Evolutionary conservation across 2,797 vertebrate genomes (phyloP), one percentile per base, ranked within the genome.

Genomic region (Anniella stebbinsi): DNA sequence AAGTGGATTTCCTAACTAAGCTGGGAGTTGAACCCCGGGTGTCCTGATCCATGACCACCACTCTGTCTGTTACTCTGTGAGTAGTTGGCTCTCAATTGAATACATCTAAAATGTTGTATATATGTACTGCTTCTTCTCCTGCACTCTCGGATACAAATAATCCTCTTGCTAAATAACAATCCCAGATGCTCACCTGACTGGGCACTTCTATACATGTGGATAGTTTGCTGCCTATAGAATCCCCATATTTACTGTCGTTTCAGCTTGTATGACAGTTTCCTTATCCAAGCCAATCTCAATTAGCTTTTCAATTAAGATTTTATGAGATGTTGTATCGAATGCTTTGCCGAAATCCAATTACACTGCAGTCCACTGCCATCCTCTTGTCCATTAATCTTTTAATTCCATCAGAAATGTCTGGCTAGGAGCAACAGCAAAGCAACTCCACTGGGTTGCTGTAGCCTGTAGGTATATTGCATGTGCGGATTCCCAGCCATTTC

Each of bases 371-470:
- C 33, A 2, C 60, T 51, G 18, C 57, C 82, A 89, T 70, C 81
- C 82, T 89, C 75, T 89, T 75, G 28, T 86, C 70, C 87, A 67
- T 81, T 85, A 85, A 89, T 86, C 82, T 86, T 76, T 89, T 77
- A 89, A 91, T 85, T 81, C 84, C 69, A 75, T 85, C 86, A 88
- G 69, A 91, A 89, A 73, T 89, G 73, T 67, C 83, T 91, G 45
- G 69, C 45, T 57, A 57, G 69, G 33, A 76, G 78, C 70, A 75
- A 18, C 25, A 36, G 72, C 33, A 45, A 36, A 36, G 51, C 33
- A 87, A 48, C 63, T 80, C 18, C 57, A 25, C 80, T 78, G 45
- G 30, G 13, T 67, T 73, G 12, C 63, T 45, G 36, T 87, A 18
- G 48, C 80, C 86, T 87, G 72, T 23, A 51, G 72, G 36, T 15